phyloP scores from a whole-genome alignment of 2,888 invertebrate genomes.

The Drymonia ruficornis region DNA sequence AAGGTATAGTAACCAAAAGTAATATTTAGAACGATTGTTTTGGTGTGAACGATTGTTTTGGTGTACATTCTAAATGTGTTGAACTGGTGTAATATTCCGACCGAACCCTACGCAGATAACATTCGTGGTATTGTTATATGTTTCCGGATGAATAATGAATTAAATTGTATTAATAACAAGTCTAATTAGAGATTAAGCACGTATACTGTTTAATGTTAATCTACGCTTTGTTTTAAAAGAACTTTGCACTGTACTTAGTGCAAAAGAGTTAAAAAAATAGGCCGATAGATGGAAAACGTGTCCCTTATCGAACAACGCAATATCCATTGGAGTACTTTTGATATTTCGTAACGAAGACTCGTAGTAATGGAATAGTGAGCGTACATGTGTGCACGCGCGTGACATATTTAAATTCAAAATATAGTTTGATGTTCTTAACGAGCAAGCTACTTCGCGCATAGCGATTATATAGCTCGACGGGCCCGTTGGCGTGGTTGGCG shows the following conservation, averaged over 20 bases:
- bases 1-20: too few species aligned
- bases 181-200: background rate
- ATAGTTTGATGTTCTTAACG: too few species aligned
- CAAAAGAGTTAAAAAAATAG: background rate
- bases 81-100: too few species aligned
- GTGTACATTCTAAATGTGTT: too few species aligned
- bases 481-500: too few species aligned
- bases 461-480: too few species aligned
- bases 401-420: background rate
- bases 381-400: background rate
- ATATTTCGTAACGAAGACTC: background rate
- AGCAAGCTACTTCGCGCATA: too few species aligned
- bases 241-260: background rate
- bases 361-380: background rate
- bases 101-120: too few species aligned
- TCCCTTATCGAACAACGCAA: background rate
- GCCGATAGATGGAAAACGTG: slow-evolving; percentile 3
- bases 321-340: background rate
- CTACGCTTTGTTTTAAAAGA: background rate
- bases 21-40: too few species aligned
- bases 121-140: background rate
- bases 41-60: too few species aligned
- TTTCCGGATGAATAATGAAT: background rate
- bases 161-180: background rate
- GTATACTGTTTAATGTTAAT: background rate